phyloP scores from a whole-genome alignment of 1,140 invertebrate genomes.

The Manduca sexta region DNA sequence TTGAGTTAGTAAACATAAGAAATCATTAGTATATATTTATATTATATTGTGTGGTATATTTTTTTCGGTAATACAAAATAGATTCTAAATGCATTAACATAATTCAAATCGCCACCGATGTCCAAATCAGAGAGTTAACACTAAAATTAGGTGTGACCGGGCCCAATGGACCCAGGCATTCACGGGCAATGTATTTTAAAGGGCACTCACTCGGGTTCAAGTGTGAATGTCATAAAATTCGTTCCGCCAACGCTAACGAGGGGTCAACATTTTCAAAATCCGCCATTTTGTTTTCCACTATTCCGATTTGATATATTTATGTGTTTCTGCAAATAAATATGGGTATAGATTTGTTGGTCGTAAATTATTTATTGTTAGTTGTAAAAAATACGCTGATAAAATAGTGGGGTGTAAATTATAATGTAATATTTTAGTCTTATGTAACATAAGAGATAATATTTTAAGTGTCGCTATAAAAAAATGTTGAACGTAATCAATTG shows the following conservation, averaged over 20 bases:
- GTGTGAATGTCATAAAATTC: slow-evolving; percentile 60
- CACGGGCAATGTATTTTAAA: slow-evolving; percentile 61
- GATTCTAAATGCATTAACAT: not conserved
- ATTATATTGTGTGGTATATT: no score
- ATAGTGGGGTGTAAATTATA: no score
- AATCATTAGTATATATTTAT: no score
- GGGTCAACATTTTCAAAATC: slow-evolving; percentile 51
- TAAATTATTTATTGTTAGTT: slow-evolving; percentile 10
- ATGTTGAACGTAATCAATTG: no score
- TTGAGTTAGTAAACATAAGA: no score
- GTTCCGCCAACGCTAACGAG: slow-evolving; percentile 43
- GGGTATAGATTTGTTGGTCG: slow-evolving; percentile 19
- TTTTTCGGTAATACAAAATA: no score
- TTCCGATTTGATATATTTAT: slow-evolving; percentile 39
- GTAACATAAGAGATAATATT: no score
- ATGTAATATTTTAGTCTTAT: no score
- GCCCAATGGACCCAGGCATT: slow-evolving; percentile 51
- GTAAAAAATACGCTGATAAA: no score
- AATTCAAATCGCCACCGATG: no score
- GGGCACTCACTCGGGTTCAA: slow-evolving; percentile 43
- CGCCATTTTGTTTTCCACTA: slow-evolving; percentile 30
- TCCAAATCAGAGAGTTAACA: no score
- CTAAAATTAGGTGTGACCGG: slow-evolving; percentile 49
- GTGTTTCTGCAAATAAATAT: slow-evolving; percentile 25
- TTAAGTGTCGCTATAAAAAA: no score